phyloP scores from a whole-genome alignment of 2,113 vertebrate species.

The Brachionichthys hirsutus region DNA sequence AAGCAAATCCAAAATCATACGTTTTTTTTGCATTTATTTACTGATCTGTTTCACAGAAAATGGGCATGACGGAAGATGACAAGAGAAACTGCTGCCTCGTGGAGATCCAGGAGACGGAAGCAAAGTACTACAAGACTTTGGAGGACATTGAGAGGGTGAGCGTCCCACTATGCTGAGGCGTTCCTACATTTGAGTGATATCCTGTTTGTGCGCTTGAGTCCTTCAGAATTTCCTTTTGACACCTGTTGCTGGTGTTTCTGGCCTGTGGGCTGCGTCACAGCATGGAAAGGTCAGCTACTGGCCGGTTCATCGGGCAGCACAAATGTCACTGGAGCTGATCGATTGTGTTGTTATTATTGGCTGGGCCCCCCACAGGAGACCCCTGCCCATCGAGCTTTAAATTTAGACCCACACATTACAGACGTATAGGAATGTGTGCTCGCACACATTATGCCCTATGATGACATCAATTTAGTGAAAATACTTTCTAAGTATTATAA shows the following conservation, averaged over 20 bases:
- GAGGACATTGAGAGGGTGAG: constrained; percentile 95
- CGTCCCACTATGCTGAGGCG: neutral
- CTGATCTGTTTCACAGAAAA: constrained; percentile 80
- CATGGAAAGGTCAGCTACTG: constrained; percentile 63
- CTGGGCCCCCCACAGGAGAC: constrained; percentile 22
- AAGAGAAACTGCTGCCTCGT: constrained; percentile 94
- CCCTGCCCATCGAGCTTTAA: constrained; percentile 34
- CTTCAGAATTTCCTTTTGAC: constrained; percentile 12
- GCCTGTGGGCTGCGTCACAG: constrained; percentile 28
- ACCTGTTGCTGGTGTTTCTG: constrained; percentile 5
- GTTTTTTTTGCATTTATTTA: neutral
- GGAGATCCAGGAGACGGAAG: constrained; percentile 96
- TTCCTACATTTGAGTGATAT: neutral
- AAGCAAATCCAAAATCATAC: neutral
- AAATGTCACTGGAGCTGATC: constrained; percentile 66
- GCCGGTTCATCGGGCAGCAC: constrained; percentile 50
- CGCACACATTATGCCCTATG: neutral
- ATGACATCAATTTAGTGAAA: neutral
- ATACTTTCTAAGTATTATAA: too few relatives aligned
- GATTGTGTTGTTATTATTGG: constrained; percentile 63
- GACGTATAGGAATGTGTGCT: neutral
- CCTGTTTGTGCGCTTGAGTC: neutral
- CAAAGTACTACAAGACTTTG: constrained; percentile 95
- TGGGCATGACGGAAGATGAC: constrained; percentile 98
- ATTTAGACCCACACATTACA: constrained; percentile 18